Percentiles rank a stretch among this genome's conserved stretches.
These are phyloP conservation scores for Merops nubicus DNA, from an alignment of 2,113 vertebrate genomes.

Conservation along the genomic window DNA sequence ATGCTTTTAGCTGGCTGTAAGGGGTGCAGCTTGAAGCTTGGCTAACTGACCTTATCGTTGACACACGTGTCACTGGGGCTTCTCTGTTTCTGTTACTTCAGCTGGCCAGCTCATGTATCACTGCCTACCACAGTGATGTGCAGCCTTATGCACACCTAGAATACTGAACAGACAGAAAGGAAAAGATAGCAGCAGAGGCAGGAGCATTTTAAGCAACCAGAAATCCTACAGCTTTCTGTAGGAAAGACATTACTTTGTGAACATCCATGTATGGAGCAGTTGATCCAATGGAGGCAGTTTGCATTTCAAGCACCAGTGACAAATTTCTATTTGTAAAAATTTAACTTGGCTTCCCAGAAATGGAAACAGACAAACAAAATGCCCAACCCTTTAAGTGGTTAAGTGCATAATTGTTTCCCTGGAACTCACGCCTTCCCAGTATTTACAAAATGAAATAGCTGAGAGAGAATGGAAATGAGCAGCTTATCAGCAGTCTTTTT, in stretches of 20 bases:
- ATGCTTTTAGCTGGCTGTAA: neutral
- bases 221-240: neutral
- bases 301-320: neutral
- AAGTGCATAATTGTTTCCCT: neutral
- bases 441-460: neutral
- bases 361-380: neutral
- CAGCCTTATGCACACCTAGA: neutral
- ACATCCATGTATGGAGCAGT: neutral
- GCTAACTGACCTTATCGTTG: neutral
- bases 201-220: neutral
- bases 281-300: neutral
- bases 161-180: fast-evolving
- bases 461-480: neutral
- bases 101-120: neutral
- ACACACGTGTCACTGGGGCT: neutral
- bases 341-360: neutral
- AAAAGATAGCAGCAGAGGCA: neutral
- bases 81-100: neutral
- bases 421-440: neutral
- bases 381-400: neutral
- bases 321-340: neutral
- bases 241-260: neutral
- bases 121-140: neutral
- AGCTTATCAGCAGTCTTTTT: neutral
- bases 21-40: neutral